A percentile compares a stretch with the other conserved stretches of the same genome.
Evolutionary conservation across 2,888 invertebrate species (phyloP).

Genomic region (Tenthredo scrophulariae): DNA sequence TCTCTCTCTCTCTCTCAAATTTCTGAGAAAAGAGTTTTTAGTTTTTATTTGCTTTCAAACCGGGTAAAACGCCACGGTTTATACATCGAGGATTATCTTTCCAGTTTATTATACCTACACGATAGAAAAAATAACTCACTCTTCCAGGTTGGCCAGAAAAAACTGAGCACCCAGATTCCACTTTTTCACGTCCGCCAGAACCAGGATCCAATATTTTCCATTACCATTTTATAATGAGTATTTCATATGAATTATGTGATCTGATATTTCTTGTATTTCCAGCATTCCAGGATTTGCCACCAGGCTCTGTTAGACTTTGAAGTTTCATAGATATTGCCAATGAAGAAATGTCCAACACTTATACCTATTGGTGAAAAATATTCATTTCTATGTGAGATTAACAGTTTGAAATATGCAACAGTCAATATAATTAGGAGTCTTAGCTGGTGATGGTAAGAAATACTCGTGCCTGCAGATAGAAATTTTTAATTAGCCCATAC

Average conservation of each 20-base stretch:
- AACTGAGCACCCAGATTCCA: background rate
- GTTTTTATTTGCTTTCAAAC: background rate
- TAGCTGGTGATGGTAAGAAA: background rate
- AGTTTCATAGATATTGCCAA: background rate
- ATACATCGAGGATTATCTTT: background rate
- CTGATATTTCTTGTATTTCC: background rate
- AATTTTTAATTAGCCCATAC: background rate
- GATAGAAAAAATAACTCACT: background rate
- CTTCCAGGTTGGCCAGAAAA: background rate
- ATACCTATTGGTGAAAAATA: background rate
- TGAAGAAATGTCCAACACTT: background rate
- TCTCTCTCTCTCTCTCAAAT: conserved; percentile 17
- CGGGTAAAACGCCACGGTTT: background rate
- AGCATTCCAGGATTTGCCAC: background rate
- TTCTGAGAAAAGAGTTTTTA: conserved; percentile 7
- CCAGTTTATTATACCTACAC: background rate
- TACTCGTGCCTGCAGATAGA: background rate
- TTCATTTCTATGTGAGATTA: background rate
- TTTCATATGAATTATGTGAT: too few relatives aligned
- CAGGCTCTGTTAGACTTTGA: background rate
- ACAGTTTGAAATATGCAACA: background rate
- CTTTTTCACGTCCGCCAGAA: background rate
- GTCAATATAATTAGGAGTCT: background rate
- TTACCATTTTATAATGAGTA: background rate
- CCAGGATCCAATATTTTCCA: background rate